Base-by-base conservation (phyloP, 2,888 invertebrate species). In the Uropetala carovei region DNA sequence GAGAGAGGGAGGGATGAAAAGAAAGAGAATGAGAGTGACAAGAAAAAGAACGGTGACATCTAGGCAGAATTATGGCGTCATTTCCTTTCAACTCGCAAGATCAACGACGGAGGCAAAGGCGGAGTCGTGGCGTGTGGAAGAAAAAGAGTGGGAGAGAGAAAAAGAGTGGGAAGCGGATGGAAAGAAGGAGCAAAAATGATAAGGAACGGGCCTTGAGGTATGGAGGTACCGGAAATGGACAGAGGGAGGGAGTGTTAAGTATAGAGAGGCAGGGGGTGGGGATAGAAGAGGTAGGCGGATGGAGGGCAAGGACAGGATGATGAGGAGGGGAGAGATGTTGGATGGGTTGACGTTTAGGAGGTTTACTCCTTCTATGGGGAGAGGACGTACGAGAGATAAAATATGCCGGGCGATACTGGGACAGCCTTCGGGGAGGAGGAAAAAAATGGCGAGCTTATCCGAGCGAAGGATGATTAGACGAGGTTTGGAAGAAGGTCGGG, bases 21-120 rank as follows among this genome's bases (percentile, higher is more conserved):
- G 57, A 68, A 89, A 18, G 82, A 30, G 86, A 56, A 18, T 11
- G 86, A 89, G 89, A 89, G n/a, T 89, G 89, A 89, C 89, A 64
- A n/a, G 60, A 43, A 56, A 89, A 89, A 68, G 68, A 64, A 89
- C 64, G 64, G 64, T 89, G 89, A 89, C 89, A 64, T 89, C 89
- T 43, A 9, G n/a, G 64, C 60, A 89, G 89, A 89, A 64, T 89
- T 89, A 89, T 89, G 89, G 89, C 60, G 68, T 89, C 89, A 89
- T 89, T 89, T 89, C 89, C 89, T 89, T 64, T 89, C 64, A 60
- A 89, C 30, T 89, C 68, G 30, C 43, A 89, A 89, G 89, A 89
- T 89, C 64, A 89, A 89, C 89, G 89, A 89, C 64, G 60, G 60
- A 43, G 43, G 64, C 64, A 11, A n/a, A 89, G 56, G 89, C 64